Evolutionary conservation across 2,888 invertebrate species (phyloP), one percentile per base, ranked within the genome.

Genomic region (Ceramica pisi): DNA sequence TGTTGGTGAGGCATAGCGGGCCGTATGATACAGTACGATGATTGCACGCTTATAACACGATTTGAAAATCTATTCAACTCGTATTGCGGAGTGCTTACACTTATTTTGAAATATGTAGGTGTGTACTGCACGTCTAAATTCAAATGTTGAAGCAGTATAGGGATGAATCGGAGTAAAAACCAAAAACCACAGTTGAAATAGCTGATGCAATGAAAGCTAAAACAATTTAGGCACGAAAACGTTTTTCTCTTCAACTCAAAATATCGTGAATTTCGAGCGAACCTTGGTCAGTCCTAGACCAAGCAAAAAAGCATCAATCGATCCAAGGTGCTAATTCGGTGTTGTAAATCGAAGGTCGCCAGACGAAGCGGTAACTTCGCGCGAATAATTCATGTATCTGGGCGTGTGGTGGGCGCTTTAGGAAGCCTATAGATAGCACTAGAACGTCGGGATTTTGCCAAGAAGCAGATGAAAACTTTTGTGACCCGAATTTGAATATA

Each of bases 1-100:
- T 81, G 81, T 78, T 78, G 75, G 77, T 77, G 83, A 79, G 76
- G 74, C 75, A 82, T 77, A 55, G 57, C 51, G n/a, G 55, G 38
- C 23, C 35, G 41, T 48, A 41, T 46, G 26, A 46, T 51, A 64
- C 38, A 53, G 63, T 70, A 35, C 19, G 38, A 50, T 55, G 48
- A 61, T 71, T 71, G 65, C 61, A 72, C 31, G 59, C 73, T 51
- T 31, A n/a, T 41, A 57, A 55, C 31, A 59, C n/a, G 35, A 59
- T 67, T 63, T 44, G 44, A 46, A 65, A 76, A 64, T 64, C 31
- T 51, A 57, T 48, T 59, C 44, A 16, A 53, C 44, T 21, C 62
- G 51, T 48, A 53, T 65, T 66, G 57, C 44, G 12, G 31, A 60
- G 14, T 53, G 31, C n/a, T 41, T 55, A 19, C 4, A 41, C 64